Base-by-base conservation (phyloP, 2,113 vertebrate species). In the Callipepla squamata region DNA sequence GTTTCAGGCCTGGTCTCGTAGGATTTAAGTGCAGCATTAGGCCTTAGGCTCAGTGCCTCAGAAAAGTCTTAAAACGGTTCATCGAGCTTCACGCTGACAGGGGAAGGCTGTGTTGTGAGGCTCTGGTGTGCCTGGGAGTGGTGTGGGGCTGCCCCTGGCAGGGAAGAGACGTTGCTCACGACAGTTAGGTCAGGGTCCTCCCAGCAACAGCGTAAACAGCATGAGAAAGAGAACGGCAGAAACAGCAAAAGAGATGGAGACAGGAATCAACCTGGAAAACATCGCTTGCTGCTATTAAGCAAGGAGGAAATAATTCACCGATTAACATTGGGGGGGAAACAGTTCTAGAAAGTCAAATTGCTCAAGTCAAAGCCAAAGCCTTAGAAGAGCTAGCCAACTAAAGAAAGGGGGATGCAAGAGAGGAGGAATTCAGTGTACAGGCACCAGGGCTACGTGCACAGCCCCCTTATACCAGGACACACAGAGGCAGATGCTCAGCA, bases 241-340 rank as follows among this genome's bases (percentile, higher is more conserved):
- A 91, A 76, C 16, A 32, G 61, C 30, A 80, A 90, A 78, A 13
- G 58, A 80, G 32, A 34, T 3, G 16, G 76, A 65, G 30, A 45
- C 11, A 36, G 44, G 36, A 84, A 40, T 84, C 61, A 67, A 38
- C 22, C 1, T n/a, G 47, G 42, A 61, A 88, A 94, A 75, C 25
- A 20, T 20, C n/a, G 30, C 30, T n/a, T n/a, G 55, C n/a, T 57
- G 42, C 55, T 62, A 17, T 77, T 92, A 55, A 82, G 55, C 50
- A 87, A 81, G 57, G 47, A 89, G 42, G 57, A 91, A 78, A 72
- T 65, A 66, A 87, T 80, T 72, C 23, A n/a, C 4, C 51, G 61
- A 22, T 25, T 77, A 86, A 62, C 0, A 0, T 59, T 81, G 63
- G 93, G 13, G 8, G 10, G 13, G 22, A 9, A 68, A 77, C 42